phyloP scores from a whole-genome alignment of 2,888 invertebrate genomes.

The Fissipunctia ypsillon region DNA sequence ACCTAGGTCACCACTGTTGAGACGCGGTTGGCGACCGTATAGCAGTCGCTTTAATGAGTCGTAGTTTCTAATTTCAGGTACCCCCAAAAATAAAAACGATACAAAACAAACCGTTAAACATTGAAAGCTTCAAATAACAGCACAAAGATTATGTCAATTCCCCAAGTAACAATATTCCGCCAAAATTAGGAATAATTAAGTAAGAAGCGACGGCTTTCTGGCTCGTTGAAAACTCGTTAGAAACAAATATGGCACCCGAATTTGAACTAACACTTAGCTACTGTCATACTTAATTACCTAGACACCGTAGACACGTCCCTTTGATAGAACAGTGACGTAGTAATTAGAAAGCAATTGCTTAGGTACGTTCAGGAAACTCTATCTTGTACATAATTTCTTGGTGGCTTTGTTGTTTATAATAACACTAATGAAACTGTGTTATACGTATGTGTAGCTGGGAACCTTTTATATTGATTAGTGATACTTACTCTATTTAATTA shows the following conservation, averaged over 20 bases:
- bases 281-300: conserved; percentile 60
- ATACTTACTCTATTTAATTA: conserved; percentile 37
- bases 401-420: conserved; percentile 6
- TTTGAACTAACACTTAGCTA: conserved; percentile 39
- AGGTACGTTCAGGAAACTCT: conserved; percentile 25
- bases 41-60: too few relatives aligned
- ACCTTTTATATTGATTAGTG: conserved; percentile 18
- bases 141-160: neutral
- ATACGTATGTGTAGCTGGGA: neutral
- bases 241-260: conserved; percentile 54
- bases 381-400: conserved; percentile 38
- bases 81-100: neutral
- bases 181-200: conserved; percentile 39
- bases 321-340: conserved; percentile 19
- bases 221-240: conserved; percentile 71
- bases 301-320: conserved; percentile 51
- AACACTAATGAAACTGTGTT: conserved; percentile 7
- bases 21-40: too few relatives aligned
- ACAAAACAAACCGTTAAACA: conserved; percentile 4
- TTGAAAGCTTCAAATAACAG: conserved; percentile 10
- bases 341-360: conserved; percentile 50
- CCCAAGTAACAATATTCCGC: conserved; percentile 2
- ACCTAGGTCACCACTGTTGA: too few relatives aligned
- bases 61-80: too few relatives aligned
- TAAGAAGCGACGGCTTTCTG: conserved; percentile 23